These are phyloP conservation scores for Augochlorella aurata DNA, from an alignment of 2,888 invertebrate genomes.

Conservation along the genomic window DNA sequence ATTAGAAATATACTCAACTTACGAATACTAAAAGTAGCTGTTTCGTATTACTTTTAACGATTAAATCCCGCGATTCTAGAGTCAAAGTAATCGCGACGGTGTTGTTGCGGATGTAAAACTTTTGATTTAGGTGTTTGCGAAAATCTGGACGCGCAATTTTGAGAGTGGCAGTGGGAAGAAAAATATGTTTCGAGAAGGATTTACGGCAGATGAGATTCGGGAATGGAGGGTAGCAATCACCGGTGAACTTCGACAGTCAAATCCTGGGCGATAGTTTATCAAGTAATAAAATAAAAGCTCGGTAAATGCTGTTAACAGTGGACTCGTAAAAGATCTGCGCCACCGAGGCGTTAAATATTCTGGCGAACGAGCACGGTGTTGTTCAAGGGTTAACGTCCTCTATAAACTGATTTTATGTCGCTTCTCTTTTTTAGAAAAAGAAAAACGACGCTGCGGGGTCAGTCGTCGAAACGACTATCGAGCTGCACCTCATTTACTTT, in stretches of 20 bases:
- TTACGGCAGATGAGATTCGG: neutral
- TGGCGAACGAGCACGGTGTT: neutral
- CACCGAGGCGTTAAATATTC: neutral
- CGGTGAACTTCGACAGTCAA: neutral
- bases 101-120: too few species aligned
- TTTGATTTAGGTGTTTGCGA: too few species aligned
- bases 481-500: neutral
- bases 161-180: too few species aligned
- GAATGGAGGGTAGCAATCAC: neutral
- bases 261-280: neutral
- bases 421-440: neutral
- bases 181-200: neutral
- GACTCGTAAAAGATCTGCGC: neutral
- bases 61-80: too few species aligned
- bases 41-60: too few species aligned
- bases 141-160: too few species aligned
- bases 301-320: neutral
- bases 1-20: too few species aligned
- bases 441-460: neutral
- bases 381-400: neutral
- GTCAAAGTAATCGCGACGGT: too few species aligned
- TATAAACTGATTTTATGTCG: neutral
- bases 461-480: neutral
- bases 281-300: conserved; percentile 4
- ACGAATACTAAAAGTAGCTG: too few species aligned